Evolutionary conservation across 2,113 vertebrate genomes (phyloP), one percentile per base, ranked within the genome.

Genomic region (Scophthalmus maximus): DNA sequence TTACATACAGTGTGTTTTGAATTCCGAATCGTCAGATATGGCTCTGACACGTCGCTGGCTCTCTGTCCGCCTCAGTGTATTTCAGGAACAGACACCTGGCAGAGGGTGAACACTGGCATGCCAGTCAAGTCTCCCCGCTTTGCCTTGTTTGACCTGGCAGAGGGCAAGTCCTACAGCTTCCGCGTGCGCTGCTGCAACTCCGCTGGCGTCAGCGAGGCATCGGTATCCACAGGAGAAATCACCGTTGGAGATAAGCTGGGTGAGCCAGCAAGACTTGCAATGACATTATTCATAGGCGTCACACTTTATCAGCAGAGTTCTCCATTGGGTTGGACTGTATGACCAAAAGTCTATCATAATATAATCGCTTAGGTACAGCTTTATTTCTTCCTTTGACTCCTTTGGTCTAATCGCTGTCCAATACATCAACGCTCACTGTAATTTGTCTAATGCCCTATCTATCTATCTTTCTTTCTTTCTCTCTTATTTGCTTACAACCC

Each of bases 171-270:
- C 65, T 99, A 99, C 91, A 92, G 87, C 80, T 99, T 99, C 93
- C 95, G 97, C 1, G 97, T 99, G n/a, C 96, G 98, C 80, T 97
- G 95, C 78, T 96, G 96, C 80, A 99, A 99, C 88, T 99, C 98
- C 0, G 95, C 96, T 0, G 98, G 98, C 12, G 91, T 98, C 0
- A 92, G 96, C 9, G 96, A 97, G 44, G 67, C 96, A 4, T 98
- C 97, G 0, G 93, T 91, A 47, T 79, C 96, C 51, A 99, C 97
- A 0, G 95, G 89, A 53, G 91, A 94, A 71, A 96, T 93, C 6
- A 91, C 94, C 8, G 95, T 98, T 1, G 96, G 95, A 9, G 96
- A 99, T 90, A 97, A 95, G 81, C 94, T 99, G 0, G 97, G 98
- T 99, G 84, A 94, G 94, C 23, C 0, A 23, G 75, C 60, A 75